These are phyloP conservation scores for Pantherophis guttatus DNA, from an alignment of 2,113 vertebrate species.

Conservation along the genomic window DNA sequence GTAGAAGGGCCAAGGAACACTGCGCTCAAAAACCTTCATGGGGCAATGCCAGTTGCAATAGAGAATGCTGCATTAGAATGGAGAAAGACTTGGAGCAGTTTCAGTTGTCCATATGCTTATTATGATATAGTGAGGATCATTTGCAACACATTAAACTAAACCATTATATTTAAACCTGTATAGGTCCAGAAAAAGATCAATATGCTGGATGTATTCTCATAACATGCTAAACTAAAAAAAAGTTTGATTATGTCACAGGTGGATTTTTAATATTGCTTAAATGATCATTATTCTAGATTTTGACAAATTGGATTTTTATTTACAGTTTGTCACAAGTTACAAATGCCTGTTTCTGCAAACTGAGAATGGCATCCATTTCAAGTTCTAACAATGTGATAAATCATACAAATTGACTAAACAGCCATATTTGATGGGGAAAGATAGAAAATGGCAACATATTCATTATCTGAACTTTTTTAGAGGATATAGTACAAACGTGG, in stretches of 20 bases:
- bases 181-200: not conserved
- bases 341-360: not conserved
- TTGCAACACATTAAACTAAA: not conserved
- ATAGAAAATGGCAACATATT: not conserved
- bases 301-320: not conserved
- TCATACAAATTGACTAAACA: slow-evolving; percentile 60
- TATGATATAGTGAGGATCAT: not conserved
- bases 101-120: not conserved
- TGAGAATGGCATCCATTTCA: not conserved
- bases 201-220: not conserved
- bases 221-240: not conserved
- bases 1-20: not conserved
- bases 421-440: slow-evolving; percentile 46
- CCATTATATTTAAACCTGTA: not conserved
- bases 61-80: not conserved
- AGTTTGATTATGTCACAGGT: not conserved
- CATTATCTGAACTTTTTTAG: not conserved
- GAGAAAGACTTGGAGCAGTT: not conserved
- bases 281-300: not conserved
- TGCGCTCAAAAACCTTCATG: not conserved
- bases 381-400: not conserved
- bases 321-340: not conserved
- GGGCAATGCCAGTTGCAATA: not conserved
- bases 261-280: not conserved
- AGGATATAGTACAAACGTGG: not conserved